Percentiles rank a stretch among this genome's conserved stretches.
Conservation (phyloP, 2,797 vertebrate genomes). For the Mycteria americana region DNA sequence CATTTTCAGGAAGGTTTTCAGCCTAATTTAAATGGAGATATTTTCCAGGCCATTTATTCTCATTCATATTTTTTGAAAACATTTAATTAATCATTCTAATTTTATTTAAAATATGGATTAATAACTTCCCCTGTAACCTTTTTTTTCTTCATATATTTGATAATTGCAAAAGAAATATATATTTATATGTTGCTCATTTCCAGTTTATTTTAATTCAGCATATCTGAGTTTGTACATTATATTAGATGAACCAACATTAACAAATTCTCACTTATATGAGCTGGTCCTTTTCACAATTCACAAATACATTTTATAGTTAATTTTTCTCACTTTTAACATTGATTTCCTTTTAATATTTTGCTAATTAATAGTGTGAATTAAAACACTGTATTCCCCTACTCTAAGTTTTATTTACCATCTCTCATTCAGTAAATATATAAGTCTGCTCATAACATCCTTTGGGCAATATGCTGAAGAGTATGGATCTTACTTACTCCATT, state of each 20-base stretch:
- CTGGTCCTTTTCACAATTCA: background rate
- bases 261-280: background rate
- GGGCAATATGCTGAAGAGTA: background rate
- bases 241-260: background rate
- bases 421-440: background rate
- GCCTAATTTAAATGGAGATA: background rate
- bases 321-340: background rate
- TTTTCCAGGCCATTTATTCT: background rate
- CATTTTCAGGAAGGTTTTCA: background rate
- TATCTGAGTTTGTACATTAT: background rate
- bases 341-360: background rate
- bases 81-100: background rate
- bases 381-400: background rate
- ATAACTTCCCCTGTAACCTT: background rate
- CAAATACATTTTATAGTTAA: background rate
- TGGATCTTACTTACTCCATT: background rate
- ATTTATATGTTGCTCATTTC: background rate
- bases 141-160: background rate
- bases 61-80: background rate
- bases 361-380: background rate
- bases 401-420: background rate
- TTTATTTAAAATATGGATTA: background rate
- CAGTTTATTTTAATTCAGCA: background rate
- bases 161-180: background rate
- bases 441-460: rapidly evolving